Percentiles rank a stretch among this genome's conserved stretches.
phyloP scores from a whole-genome alignment of 2,797 vertebrate genomes.

The Scyliorhinus canicula region DNA sequence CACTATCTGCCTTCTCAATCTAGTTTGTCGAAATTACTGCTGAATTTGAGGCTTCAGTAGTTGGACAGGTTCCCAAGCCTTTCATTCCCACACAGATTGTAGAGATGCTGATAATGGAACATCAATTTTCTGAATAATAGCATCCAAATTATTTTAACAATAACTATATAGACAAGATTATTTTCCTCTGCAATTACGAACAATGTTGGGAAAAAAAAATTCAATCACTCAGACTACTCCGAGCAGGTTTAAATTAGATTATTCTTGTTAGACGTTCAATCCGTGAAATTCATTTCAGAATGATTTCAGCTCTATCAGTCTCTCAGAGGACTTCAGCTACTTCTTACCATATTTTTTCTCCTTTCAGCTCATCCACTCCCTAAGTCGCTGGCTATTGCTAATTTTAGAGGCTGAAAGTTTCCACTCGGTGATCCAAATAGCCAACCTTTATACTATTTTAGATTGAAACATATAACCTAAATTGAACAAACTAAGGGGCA shows the following conservation, averaged over 20 bases:
- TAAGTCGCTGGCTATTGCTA: not conserved
- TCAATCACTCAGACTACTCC: not conserved
- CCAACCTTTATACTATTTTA: not conserved
- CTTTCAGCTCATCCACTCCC: not conserved
- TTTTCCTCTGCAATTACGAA: not conserved
- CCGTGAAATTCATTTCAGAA: not conserved
- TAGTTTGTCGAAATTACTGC: not conserved
- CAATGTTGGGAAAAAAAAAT: not conserved
- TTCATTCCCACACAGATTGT: not conserved
- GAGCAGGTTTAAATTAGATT: not conserved
- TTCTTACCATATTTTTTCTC: not conserved
- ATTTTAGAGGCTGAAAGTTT: not conserved
- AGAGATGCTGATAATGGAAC: slow-evolving; percentile 15
- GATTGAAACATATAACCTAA: too few relatives aligned
- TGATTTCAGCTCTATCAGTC: not conserved
- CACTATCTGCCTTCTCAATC: not conserved
- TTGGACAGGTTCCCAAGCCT: not conserved
- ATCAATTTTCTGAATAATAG: slow-evolving; percentile 27
- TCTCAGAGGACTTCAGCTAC: not conserved
- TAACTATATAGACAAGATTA: slow-evolving; percentile 7
- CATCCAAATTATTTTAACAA: slow-evolving; percentile 26
- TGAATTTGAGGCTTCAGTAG: not conserved
- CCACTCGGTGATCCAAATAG: not conserved
- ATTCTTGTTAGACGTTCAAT: not conserved
- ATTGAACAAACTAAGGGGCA: too few relatives aligned